phyloP scores from a whole-genome alignment of 2,797 vertebrate species.

The Euphonia xanthogaster region DNA sequence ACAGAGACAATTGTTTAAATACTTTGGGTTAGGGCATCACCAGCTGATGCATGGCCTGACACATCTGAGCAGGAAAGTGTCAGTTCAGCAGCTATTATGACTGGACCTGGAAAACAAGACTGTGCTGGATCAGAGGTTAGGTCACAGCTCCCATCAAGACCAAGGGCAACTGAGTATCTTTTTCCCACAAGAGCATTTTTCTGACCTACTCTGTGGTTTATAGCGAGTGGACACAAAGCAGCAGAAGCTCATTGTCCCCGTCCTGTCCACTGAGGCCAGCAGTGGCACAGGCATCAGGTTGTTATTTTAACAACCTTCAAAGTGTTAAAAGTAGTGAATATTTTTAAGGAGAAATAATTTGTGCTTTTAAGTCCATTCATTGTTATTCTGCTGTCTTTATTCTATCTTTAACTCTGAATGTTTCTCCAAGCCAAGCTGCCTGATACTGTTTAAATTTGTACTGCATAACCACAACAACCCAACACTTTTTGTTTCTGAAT shows the following conservation, averaged over 20 bases:
- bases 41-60: neutral
- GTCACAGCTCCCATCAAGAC: neutral
- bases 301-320: neutral
- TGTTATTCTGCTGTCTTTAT: neutral
- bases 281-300: accelerated
- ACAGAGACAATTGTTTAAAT: neutral
- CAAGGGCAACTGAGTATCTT: neutral
- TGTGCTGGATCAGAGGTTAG: neutral
- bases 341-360: neutral
- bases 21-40: neutral
- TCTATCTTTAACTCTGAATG: neutral
- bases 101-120: neutral
- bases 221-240: neutral
- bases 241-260: neutral
- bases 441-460: neutral
- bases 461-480: neutral
- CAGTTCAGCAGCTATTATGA: neutral
- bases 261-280: neutral
- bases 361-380: neutral
- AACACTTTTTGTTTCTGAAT: neutral
- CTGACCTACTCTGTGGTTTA: neutral
- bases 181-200: neutral
- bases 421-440: neutral
- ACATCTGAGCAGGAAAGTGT: neutral
- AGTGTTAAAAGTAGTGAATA: neutral